Conservation (phyloP, 1,140 invertebrate species). For the Diplogasteroides magnus region DNA sequence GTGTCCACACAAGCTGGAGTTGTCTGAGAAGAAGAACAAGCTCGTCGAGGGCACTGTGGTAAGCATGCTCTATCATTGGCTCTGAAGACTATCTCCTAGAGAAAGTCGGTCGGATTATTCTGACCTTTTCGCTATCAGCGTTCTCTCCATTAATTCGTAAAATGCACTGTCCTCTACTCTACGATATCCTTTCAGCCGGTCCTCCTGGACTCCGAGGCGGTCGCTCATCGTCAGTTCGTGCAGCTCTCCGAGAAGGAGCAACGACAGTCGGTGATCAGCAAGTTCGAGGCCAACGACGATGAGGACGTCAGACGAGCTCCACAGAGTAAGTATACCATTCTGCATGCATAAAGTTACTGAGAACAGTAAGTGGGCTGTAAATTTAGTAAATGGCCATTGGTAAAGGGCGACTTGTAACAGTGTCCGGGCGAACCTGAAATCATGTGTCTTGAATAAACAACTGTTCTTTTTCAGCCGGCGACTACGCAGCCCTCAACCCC, state of each 20-base stretch:
- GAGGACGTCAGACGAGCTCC: slow-evolving; percentile 14
- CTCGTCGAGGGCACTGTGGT: too few species aligned
- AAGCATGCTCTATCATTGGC: too few species aligned
- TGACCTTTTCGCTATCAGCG: slow-evolving; percentile 3
- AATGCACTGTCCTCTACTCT: slow-evolving; percentile 7
- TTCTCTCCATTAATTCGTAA: not conserved
- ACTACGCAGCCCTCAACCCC: slow-evolving; percentile 30
- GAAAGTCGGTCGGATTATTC: too few species aligned
- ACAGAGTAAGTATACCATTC: not conserved
- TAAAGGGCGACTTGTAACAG: too few species aligned
- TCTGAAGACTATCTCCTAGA: too few species aligned
- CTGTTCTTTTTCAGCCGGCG: slow-evolving; percentile 32
- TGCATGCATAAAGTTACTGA: not conserved
- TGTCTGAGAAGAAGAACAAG: slow-evolving; percentile 33
- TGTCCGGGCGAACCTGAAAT: too few species aligned
- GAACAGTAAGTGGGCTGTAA: too few species aligned
- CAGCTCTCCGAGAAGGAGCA: too few species aligned
- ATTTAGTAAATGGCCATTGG: too few species aligned
- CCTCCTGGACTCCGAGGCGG: slow-evolving; percentile 3
- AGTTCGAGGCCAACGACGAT: slow-evolving; percentile 20
- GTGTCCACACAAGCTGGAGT: slow-evolving; percentile 43
- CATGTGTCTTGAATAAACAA: too few species aligned
- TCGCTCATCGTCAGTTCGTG: not conserved
- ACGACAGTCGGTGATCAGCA: too few species aligned
- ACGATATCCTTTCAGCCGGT: too few species aligned